These are phyloP conservation scores for Ypsolopha sequella DNA, from an alignment of 2,888 invertebrate genomes.

Conservation along the genomic window DNA sequence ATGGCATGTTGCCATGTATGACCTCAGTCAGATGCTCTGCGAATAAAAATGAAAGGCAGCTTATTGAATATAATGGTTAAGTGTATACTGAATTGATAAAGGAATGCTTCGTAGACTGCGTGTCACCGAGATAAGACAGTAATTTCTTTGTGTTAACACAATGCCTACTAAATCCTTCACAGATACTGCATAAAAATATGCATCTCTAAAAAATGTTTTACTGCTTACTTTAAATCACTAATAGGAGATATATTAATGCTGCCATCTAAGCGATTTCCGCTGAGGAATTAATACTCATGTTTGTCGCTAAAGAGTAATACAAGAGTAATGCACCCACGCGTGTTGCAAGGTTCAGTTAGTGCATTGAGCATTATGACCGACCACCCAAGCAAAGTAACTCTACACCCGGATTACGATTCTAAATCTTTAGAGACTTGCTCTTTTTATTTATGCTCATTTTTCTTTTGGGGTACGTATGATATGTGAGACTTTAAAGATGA, in stretches of 20 bases:
- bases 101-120: slow-evolving; percentile 45
- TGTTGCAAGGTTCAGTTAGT: neutral
- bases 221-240: no score
- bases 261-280: no score
- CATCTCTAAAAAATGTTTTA: no score
- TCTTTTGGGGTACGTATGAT: neutral
- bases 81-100: slow-evolving; percentile 23
- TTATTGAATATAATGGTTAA: slow-evolving; percentile 27
- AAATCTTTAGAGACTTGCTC: slow-evolving; percentile 23
- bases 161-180: neutral
- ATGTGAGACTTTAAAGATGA: no score
- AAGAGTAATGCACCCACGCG: neutral
- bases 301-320: neutral
- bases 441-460: neutral
- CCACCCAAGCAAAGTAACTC: slow-evolving; percentile 51
- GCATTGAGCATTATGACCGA: slow-evolving; percentile 11
- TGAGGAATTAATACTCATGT: no score
- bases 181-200: no score
- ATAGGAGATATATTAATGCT: no score
- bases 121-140: slow-evolving; percentile 37
- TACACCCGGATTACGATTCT: slow-evolving; percentile 46
- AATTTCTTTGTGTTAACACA: neutral
- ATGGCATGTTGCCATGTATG: slow-evolving; percentile 8
- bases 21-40: slow-evolving; percentile 18
- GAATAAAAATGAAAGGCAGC: slow-evolving; percentile 47